Base-by-base conservation (phyloP, 2,797 vertebrate species). In the Pseudochirops corinnae region DNA sequence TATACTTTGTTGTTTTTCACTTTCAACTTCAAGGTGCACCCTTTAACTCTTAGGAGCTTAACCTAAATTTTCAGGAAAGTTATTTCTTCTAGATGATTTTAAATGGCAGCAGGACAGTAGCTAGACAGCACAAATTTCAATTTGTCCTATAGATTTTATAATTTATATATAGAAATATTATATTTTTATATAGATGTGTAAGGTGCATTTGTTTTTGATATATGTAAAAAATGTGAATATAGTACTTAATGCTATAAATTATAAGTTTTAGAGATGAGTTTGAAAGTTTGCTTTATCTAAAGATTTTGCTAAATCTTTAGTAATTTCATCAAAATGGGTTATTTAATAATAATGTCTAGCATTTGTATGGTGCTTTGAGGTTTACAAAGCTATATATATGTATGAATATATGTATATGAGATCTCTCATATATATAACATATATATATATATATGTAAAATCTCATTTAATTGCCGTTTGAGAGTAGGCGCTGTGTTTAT, bases 41-140 rank as follows among this genome's bases (percentile, higher is more conserved):
- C 50, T 93, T 56, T 14, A 94, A 50, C 21, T 87, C 91, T 18
- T 92, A 97, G 92, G 67, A 95, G 62, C n/a, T 57, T 26, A 95
- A 52, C 60, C 97, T 97, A 96, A 90, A 96, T 90, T 10, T 93
- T 31, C 55, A 55, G n/a, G 55, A 56, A 96, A n/a, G 52, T 87
- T 95, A 94, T 95, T 95, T 58, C 58, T 96, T 92, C 50, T 94
- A 90, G 31, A 96, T 92, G 14, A 93, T 96, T 95, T 91, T 91
- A 96, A 96, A 90, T 94, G 67, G 92, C 2, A 53, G 0, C 90
- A 56, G 58, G 92, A 52, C 3, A 94, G 31, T 94, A 92, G 56
- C 26, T 95, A 55, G 21, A 12, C 91, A 95, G 55, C 82, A 93
- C 13, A 95, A 50, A 90, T 94, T 95, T 93, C 95, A 95, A 92